These are phyloP conservation scores for Abrostola tripartita DNA, from an alignment of 2,888 invertebrate genomes.

Conservation along the genomic window DNA sequence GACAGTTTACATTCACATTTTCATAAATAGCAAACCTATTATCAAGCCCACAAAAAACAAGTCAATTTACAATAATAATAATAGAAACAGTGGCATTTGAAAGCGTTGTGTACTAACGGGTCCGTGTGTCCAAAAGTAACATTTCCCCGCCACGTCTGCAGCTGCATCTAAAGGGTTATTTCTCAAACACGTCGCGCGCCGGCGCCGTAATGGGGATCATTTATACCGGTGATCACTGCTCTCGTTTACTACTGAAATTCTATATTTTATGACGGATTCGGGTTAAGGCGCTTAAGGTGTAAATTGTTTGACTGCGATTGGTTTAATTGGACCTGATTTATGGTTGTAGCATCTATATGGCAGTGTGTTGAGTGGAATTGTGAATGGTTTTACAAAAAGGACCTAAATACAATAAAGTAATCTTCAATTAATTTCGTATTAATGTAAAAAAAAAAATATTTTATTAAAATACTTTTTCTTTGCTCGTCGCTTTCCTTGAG, in stretches of 20 bases:
- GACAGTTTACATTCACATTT: no score
- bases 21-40: no score
- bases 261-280: constrained; percentile 61
- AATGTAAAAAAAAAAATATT: no score
- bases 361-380: no score
- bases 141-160: constrained; percentile 67
- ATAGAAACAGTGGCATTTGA: constrained; percentile 3
- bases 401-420: no score
- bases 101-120: constrained; percentile 8
- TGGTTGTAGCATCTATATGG: no score
- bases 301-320: constrained; percentile 22
- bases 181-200: constrained; percentile 75
- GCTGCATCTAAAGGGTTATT: constrained; percentile 80
- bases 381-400: no score
- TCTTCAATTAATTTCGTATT: no score
- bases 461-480: no score
- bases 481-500: no score
- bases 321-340: background rate
- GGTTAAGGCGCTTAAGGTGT: constrained; percentile 19
- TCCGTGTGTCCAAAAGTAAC: constrained; percentile 59
- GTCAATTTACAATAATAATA: no score
- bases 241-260: constrained; percentile 68
- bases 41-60: no score
- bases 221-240: constrained; percentile 76
- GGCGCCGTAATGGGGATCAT: constrained; percentile 73